Conservation (phyloP, 1,140 invertebrate species). For the Patella vulgata region DNA sequence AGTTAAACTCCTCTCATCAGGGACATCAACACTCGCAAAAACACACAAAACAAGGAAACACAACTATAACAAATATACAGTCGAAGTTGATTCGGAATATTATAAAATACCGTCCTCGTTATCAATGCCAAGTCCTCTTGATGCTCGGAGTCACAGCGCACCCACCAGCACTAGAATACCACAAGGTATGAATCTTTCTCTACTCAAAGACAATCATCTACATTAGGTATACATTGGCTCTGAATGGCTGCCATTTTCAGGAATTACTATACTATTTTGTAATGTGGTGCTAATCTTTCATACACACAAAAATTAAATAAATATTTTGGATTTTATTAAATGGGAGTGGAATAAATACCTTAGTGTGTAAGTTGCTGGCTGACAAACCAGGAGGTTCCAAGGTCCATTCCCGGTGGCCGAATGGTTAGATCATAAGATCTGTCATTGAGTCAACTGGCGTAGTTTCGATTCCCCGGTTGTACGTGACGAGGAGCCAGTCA, state of each 20-base stretch:
- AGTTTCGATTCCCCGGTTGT: too few relatives aligned
- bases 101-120: slow-evolving; percentile 54
- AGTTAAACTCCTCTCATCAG: slow-evolving; percentile 54
- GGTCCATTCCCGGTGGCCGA: too few relatives aligned
- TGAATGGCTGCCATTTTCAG: slow-evolving; percentile 18
- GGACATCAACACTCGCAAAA: slow-evolving; percentile 42
- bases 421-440: too few relatives aligned
- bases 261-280: too few relatives aligned
- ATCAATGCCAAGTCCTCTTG: slow-evolving; percentile 37
- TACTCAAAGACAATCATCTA: background rate
- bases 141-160: slow-evolving; percentile 30
- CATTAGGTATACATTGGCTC: background rate
- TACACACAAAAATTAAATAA: too few relatives aligned
- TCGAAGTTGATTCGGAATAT: slow-evolving; percentile 56
- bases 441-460: too few relatives aligned
- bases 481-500: too few relatives aligned
- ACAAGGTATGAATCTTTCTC: slow-evolving; percentile 22
- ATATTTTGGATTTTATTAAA: too few relatives aligned
- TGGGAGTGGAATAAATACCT: too few relatives aligned
- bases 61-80: slow-evolving; percentile 27
- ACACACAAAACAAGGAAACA: slow-evolving; percentile 25
- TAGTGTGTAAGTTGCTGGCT: too few relatives aligned
- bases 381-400: slow-evolving; percentile 13
- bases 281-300: too few relatives aligned
- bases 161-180: slow-evolving; percentile 30